Conservation (phyloP, 2,113 vertebrate species). For the Rhea americana region DNA sequence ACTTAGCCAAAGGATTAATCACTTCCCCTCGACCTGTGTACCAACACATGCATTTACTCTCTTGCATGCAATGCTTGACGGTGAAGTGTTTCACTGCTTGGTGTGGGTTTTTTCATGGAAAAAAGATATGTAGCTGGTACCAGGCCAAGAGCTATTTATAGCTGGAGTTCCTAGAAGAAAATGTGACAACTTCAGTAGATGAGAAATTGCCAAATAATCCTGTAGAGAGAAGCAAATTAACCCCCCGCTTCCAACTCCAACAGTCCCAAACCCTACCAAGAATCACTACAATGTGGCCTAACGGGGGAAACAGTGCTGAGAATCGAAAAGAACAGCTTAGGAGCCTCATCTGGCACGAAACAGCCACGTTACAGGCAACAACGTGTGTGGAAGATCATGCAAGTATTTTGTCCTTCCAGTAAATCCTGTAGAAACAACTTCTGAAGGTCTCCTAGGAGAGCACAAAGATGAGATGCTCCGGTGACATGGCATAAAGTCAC, state of each 20-base stretch:
- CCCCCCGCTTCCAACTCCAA: too few species aligned
- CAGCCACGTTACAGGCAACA: not conserved
- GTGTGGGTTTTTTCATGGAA: conserved; percentile 21
- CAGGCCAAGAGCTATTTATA: conserved; percentile 22
- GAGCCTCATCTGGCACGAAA: not conserved
- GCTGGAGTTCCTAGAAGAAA: conserved; percentile 56
- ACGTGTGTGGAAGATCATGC: accelerated
- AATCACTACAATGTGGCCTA: not conserved
- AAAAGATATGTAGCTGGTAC: not conserved
- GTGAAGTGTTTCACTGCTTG: not conserved
- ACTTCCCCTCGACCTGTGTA: accelerated
- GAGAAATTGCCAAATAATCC: not conserved
- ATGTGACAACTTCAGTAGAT: not conserved
- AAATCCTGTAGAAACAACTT: not conserved
- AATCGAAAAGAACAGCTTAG: not conserved
- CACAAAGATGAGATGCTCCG: accelerated
- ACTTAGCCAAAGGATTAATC: not conserved
- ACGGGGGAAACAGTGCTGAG: not conserved
- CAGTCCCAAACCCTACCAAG: not conserved
- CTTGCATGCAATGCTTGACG: not conserved
- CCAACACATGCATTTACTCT: too few species aligned
- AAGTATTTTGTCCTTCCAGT: not conserved
- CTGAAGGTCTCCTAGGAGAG: not conserved
- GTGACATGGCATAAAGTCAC: accelerated
- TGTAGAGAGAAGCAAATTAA: not conserved